Percentiles rank a stretch among this genome's conserved stretches.
Evolutionary conservation across 2,113 vertebrate genomes (phyloP).

Genomic region (Phasianus colchicus): DNA sequence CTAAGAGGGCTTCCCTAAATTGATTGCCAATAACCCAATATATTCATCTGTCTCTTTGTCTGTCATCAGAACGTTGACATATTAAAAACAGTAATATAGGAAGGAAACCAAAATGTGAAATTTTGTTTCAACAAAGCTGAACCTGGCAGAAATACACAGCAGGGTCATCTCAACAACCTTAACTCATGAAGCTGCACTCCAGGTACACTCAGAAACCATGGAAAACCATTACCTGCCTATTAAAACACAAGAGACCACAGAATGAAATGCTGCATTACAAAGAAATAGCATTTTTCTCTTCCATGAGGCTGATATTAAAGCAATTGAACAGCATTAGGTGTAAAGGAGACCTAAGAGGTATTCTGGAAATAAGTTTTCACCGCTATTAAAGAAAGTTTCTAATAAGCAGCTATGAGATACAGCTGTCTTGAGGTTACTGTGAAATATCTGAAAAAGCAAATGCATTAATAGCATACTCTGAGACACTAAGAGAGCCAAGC

Average conservation of each 20-base stretch:
- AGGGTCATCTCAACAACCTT: not conserved
- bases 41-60: not conserved
- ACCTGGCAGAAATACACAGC: not conserved
- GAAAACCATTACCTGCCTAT: not conserved
- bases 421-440: not conserved
- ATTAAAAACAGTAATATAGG: not conserved
- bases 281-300: slow-evolving; percentile 5
- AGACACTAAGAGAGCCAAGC: not conserved
- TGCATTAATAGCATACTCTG: not conserved
- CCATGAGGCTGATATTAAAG: not conserved
- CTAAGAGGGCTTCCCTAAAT: not conserved
- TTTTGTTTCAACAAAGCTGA: slow-evolving; percentile 2
- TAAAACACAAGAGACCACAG: not conserved
- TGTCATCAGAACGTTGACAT: not conserved
- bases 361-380: slow-evolving; percentile 26
- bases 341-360: not conserved
- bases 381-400: not conserved
- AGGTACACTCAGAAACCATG: not conserved
- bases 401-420: not conserved
- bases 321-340: not conserved
- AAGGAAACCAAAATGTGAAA: not conserved
- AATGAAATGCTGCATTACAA: not conserved
- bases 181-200: not conserved
- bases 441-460: not conserved
- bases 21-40: not conserved